These are phyloP conservation scores for Sphecodes monilicornis DNA, from an alignment of 2,888 invertebrate genomes.

Conservation along the genomic window DNA sequence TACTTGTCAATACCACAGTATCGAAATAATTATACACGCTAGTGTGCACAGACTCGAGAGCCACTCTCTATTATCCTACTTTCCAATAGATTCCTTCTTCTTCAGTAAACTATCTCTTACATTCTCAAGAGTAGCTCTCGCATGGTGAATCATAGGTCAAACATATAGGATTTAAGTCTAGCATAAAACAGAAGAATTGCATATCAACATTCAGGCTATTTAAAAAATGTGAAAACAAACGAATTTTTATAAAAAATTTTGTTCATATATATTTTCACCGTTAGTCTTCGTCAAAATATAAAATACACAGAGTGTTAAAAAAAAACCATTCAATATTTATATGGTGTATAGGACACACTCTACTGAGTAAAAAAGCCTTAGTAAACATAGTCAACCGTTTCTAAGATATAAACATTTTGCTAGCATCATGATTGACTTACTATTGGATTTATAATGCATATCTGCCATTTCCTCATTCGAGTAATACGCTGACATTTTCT, in stretches of 20 bases:
- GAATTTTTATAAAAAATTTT: not conserved
- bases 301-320: too few relatives aligned
- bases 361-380: too few relatives aligned
- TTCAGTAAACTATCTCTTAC: not conserved
- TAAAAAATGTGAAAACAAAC: not conserved
- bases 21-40: not conserved
- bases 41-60: not conserved
- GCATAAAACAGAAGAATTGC: not conserved
- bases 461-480: too few relatives aligned
- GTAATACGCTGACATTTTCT: too few relatives aligned
- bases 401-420: too few relatives aligned
- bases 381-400: too few relatives aligned
- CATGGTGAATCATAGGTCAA: not conserved
- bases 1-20: not conserved
- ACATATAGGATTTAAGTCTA: not conserved
- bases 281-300: too few relatives aligned
- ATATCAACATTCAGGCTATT: not conserved
- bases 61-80: slow-evolving; percentile 12
- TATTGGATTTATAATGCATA: too few relatives aligned
- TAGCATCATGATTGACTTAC: too few relatives aligned
- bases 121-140: slow-evolving; percentile 6
- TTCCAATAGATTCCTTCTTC: slow-evolving; percentile 3
- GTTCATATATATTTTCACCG: too few relatives aligned
- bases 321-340: too few relatives aligned
- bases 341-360: too few relatives aligned